These are phyloP conservation scores for Diploptera punctata DNA, from an alignment of 2,888 invertebrate species.

Conservation along the genomic window DNA sequence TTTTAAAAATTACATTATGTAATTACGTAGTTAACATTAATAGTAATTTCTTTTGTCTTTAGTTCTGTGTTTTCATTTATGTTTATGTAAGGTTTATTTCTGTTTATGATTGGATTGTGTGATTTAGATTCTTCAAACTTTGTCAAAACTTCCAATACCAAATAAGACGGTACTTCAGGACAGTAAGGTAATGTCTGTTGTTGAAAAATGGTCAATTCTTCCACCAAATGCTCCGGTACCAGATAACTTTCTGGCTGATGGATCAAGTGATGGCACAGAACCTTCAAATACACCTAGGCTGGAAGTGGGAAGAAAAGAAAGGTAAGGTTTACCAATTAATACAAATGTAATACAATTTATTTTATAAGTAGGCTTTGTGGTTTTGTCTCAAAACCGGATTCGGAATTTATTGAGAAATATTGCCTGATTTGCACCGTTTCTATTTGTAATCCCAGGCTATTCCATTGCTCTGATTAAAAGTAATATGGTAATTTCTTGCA, in stretches of 20 bases:
- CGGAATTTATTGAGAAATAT: not conserved
- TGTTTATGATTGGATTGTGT: too few species aligned
- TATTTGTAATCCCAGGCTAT: too few species aligned
- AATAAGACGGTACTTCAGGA: conserved; percentile 94
- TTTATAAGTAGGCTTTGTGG: too few species aligned
- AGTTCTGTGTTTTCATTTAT: too few species aligned
- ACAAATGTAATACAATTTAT: too few species aligned
- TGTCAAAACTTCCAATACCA: conserved; percentile 87
- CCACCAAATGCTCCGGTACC: not conserved
- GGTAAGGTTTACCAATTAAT: too few species aligned
- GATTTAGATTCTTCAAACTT: conserved; percentile 73
- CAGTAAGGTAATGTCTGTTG: conserved; percentile 84
- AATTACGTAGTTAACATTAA: too few species aligned
- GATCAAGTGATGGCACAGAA: conserved; percentile 7
- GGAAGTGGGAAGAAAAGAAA: conserved; percentile 18
- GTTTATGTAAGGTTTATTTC: too few species aligned
- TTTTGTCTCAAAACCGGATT: too few species aligned
- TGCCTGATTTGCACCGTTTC: not conserved
- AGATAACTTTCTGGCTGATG: conserved; percentile 9
- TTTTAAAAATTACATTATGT: too few species aligned
- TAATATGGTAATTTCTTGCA: too few species aligned
- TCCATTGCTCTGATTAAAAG: not conserved
- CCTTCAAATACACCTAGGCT: not conserved
- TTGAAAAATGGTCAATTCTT: conserved; percentile 78
- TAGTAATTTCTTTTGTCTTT: too few species aligned